Evolutionary conservation across 1,140 invertebrate species (phyloP), one percentile per base, ranked within the genome.

Genomic region (Drosophila sp.): DNA sequence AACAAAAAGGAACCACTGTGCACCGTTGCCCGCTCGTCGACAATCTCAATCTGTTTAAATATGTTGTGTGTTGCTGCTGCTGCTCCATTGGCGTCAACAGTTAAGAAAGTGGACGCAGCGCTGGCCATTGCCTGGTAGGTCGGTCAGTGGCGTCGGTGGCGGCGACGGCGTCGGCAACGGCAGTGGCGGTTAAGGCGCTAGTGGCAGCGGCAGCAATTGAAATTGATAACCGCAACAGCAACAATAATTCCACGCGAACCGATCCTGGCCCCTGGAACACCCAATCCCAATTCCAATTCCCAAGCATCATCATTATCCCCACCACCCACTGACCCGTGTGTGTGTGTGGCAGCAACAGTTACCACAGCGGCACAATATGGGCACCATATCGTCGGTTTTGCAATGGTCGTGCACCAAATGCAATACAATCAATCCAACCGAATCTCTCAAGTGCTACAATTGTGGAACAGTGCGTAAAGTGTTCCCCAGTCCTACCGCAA

Each of bases 321-420:
- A 8, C 35, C 35, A 38, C 35, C 35, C 35, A 38, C 35, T 38
- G 35, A 38, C 8, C 10, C 11, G 35, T 11, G 35, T 38, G 10
- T 11, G 35, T 38, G 35, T 50, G 44, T 27, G 44, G 32, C 70
- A 67, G 55, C 63, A 72, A 11, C 70, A 54, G 11, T 32, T 50
- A 32, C 29, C 56, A 11, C 32, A 74, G 60, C 35, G 70, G 47
- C 80, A 70, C 56, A 80, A 97, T 97, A 97, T 97, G 96, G 96
- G 96, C 93, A 96, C 96, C 90, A 97, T 97, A 93, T 96, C 96
- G 93, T 97, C 96, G 90, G 96, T 97, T 93, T 94, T 97, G 90
- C 96, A 97, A 93, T 98, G 97, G 97, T 95, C 96, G 93, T 98
- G 97, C 94, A 94, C 94, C 91, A 94, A 95, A 92, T 98, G 97